These are phyloP conservation scores for Charaxes varanes DNA, from an alignment of 1,140 invertebrate genomes.

Conservation along the genomic window DNA sequence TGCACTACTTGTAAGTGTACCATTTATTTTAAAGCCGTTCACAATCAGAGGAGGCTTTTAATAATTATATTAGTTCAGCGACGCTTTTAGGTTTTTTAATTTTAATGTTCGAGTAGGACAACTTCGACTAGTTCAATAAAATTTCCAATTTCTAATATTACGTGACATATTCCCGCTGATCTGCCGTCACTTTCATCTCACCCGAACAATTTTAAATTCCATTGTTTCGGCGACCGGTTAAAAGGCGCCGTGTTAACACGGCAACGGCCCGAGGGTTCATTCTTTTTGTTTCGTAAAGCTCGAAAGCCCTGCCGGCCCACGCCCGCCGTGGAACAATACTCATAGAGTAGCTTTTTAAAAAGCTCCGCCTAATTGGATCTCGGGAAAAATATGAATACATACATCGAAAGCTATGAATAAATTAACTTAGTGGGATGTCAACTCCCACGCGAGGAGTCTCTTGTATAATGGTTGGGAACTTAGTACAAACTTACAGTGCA, in stretches of 20 bases:
- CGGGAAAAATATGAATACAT: conserved; percentile 11
- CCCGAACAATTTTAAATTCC: conserved; percentile 19
- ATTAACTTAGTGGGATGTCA: background rate
- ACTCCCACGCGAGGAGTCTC: background rate
- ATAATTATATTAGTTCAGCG: too few species aligned
- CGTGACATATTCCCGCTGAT: background rate
- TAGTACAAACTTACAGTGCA: too few species aligned
- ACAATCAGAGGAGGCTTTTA: too few species aligned
- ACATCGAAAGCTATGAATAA: too few species aligned
- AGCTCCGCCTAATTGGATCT: conserved; percentile 15
- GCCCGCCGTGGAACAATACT: conserved; percentile 12
- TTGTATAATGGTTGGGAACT: background rate
- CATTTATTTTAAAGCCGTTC: too few species aligned
- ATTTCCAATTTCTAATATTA: background rate
- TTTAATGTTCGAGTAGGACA: too few species aligned
- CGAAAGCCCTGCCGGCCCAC: conserved; percentile 23
- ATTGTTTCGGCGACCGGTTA: conserved; percentile 31
- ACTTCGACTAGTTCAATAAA: too few species aligned
- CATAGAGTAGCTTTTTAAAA: conserved; percentile 16
- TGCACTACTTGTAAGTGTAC: too few species aligned
- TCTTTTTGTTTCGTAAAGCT: conserved; percentile 28
- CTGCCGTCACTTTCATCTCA: conserved; percentile 3
- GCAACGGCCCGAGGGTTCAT: conserved; percentile 24
- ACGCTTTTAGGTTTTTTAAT: too few species aligned
- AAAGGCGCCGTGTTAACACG: conserved; percentile 19